These are phyloP conservation scores for Erebia epiphron DNA, from an alignment of 2,888 invertebrate species.

Conservation along the genomic window DNA sequence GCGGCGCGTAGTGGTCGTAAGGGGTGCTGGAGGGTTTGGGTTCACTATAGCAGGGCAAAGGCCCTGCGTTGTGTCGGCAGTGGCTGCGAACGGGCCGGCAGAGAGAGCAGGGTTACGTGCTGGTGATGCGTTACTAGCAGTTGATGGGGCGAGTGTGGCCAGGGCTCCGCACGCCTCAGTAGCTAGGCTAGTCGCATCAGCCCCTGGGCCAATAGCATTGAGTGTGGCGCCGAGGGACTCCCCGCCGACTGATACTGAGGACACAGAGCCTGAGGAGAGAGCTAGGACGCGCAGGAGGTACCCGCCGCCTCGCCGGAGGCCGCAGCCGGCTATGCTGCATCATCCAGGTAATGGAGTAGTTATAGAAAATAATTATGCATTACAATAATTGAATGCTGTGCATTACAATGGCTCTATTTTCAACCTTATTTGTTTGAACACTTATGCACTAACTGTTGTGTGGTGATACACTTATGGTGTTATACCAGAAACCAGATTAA, in stretches of 20 bases:
- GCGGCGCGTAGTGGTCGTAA: conserved; percentile 91
- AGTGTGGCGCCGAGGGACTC: conserved; percentile 88
- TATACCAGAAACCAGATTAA: too few species aligned
- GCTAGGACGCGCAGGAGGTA: conserved; percentile 68
- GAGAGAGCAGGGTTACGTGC: conserved; percentile 94
- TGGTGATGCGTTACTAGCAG: conserved; percentile 95
- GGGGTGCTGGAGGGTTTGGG: conserved; percentile 96
- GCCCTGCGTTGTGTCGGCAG: conserved; percentile 97
- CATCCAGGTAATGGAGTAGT: conserved; percentile 59
- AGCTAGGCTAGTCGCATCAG: conserved; percentile 94
- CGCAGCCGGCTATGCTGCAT: conserved; percentile 62
- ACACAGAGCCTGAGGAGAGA: conserved; percentile 75
- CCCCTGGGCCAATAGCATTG: conserved; percentile 91
- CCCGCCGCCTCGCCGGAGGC: conserved; percentile 71
- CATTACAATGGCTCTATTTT: too few species aligned
- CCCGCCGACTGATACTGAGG: conserved; percentile 75
- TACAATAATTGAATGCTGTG: too few species aligned
- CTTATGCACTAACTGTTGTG: too few species aligned
- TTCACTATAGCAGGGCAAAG: conserved; percentile 98
- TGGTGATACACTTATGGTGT: too few species aligned
- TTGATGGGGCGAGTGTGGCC: conserved; percentile 96
- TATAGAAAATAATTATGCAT: not conserved
- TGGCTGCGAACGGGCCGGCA: conserved; percentile 93
- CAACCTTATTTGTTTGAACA: too few species aligned
- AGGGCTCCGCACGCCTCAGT: conserved; percentile 96